Percentiles rank a stretch among this genome's conserved stretches.
Conservation (phyloP, 1,140 invertebrate species). For the Mylabris phalerata region DNA sequence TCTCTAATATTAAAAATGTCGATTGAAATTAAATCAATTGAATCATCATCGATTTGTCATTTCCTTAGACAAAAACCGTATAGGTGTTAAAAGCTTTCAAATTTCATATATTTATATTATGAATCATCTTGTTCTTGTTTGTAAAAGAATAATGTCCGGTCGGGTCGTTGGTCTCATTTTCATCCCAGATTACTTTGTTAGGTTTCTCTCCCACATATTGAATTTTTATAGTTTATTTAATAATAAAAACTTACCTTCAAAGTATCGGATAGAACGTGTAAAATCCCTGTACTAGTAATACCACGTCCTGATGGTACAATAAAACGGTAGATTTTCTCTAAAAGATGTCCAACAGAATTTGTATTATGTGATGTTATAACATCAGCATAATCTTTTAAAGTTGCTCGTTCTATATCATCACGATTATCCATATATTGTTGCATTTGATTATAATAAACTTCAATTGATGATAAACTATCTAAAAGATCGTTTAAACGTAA, state of each 20-base stretch:
- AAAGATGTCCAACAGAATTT: constrained; percentile 44
- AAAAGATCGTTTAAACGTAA: constrained; percentile 51
- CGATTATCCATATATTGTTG: constrained; percentile 42
- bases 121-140: too few relatives aligned
- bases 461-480: constrained; percentile 51
- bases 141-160: too few relatives aligned
- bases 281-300: constrained; percentile 4
- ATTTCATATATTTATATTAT: too few relatives aligned
- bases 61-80: too few relatives aligned
- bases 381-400: constrained; percentile 60
- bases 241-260: constrained; percentile 3
- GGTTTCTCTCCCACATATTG: too few relatives aligned
- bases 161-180: too few relatives aligned
- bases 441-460: constrained; percentile 50
- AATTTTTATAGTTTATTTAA: too few relatives aligned
- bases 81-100: too few relatives aligned
- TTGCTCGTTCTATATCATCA: constrained; percentile 51
- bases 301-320: constrained; percentile 4
- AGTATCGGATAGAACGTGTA: neutral
- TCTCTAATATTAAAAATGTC: too few relatives aligned
- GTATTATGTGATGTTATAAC: constrained; percentile 57
- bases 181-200: too few relatives aligned
- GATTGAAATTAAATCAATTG: too few relatives aligned
- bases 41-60: too few relatives aligned
- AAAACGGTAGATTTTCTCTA: neutral